Conservation (phyloP, 2,888 invertebrate species). For the Drosophila birchii region DNA sequence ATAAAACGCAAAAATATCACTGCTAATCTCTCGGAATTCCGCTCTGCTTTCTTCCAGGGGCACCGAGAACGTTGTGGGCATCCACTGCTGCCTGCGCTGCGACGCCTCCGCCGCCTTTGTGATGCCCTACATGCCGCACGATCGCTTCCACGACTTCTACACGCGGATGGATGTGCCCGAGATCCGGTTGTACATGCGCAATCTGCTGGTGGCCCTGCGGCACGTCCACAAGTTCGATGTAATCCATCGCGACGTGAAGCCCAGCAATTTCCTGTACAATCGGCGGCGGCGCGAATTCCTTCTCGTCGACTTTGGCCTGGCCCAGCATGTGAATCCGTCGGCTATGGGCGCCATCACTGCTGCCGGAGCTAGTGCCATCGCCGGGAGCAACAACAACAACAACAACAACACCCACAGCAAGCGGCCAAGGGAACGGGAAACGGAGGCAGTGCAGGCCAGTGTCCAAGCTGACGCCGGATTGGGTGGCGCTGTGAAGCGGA, state of each 20-base stretch:
- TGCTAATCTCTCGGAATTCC: conserved; percentile 5
- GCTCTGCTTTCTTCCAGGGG: conserved; percentile 86
- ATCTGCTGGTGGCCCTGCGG: conserved; percentile 90
- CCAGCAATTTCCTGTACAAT: conserved; percentile 95
- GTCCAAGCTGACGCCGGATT: conserved; percentile 43
- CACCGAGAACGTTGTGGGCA: conserved; percentile 91
- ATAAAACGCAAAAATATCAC: background rate
- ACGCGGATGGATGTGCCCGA: conserved; percentile 89
- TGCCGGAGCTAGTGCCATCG: conserved; percentile 13
- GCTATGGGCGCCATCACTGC: conserved; percentile 6
- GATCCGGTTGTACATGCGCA: conserved; percentile 91
- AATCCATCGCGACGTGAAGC: conserved; percentile 96
- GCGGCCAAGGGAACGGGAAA: conserved; percentile 24
- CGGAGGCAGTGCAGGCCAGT: conserved; percentile 13
- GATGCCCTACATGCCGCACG: conserved; percentile 95
- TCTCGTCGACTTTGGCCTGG: conserved; percentile 95
- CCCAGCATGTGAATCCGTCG: conserved; percentile 86
- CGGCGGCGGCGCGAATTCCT: conserved; percentile 89
- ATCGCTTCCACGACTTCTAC: conserved; percentile 91
- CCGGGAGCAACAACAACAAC: background rate
- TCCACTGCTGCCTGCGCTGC: conserved; percentile 91
- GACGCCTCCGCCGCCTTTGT: conserved; percentile 93
- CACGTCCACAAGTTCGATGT: conserved; percentile 93
- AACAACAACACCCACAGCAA: conserved; percentile 29
- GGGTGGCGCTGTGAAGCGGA: conserved; percentile 73